phyloP scores from a whole-genome alignment of 2,888 invertebrate species.

The Cephalotes varians region DNA sequence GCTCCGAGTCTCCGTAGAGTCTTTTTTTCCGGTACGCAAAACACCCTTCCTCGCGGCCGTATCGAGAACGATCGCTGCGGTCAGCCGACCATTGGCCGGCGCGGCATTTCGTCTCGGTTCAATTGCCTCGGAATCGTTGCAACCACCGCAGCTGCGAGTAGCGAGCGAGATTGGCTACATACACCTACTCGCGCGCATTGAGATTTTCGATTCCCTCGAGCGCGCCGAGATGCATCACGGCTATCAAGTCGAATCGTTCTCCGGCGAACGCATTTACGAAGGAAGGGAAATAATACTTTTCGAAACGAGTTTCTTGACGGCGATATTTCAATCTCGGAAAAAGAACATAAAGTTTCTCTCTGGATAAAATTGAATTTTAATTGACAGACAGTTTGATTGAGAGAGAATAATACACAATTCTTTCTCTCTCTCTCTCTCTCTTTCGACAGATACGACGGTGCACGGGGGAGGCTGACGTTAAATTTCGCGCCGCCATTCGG shows the following conservation, averaged over 20 bases:
- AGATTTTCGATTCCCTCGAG: slow-evolving; percentile 57
- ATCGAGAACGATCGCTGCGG: slow-evolving; percentile 70
- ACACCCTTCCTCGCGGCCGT: slow-evolving; percentile 28
- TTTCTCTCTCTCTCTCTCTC: background rate
- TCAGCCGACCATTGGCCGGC: slow-evolving; percentile 58
- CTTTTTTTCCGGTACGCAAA: slow-evolving; percentile 18
- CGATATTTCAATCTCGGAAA: background rate
- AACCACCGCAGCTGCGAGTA: slow-evolving; percentile 44
- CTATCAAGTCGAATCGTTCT: slow-evolving; percentile 12
- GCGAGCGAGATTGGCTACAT: slow-evolving; percentile 33
- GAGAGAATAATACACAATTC: background rate
- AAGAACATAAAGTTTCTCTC: background rate
- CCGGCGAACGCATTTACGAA: background rate
- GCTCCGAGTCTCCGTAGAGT: slow-evolving; percentile 50
- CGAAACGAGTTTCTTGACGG: background rate
- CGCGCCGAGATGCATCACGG: slow-evolving; percentile 16
- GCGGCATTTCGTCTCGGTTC: slow-evolving; percentile 63
- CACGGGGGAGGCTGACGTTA: background rate
- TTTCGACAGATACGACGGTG: background rate
- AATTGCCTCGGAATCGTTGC: slow-evolving; percentile 64
- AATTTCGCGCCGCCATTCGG: slow-evolving; percentile 20
- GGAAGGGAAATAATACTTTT: background rate
- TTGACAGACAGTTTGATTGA: background rate
- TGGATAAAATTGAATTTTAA: background rate
- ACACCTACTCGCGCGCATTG: slow-evolving; percentile 42